Percentiles rank a stretch among this genome's conserved stretches.
These are phyloP conservation scores for Lophotis ruficrista DNA, from an alignment of 2,113 vertebrate genomes.

Conservation along the genomic window DNA sequence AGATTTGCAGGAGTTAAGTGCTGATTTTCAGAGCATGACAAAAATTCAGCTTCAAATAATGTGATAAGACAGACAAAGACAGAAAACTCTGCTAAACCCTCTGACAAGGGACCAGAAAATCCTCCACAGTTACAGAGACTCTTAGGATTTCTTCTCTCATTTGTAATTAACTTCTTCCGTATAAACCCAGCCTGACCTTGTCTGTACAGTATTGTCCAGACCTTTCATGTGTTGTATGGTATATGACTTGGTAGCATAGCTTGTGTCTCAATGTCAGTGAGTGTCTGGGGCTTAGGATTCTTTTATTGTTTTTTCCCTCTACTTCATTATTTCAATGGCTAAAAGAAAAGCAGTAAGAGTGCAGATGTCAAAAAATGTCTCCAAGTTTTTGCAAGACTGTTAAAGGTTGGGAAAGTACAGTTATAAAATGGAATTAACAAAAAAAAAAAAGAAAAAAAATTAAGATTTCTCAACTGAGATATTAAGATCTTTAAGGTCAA, in stretches of 20 bases:
- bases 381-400: background rate
- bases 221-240: conserved; percentile 20
- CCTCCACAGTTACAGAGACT: conserved; percentile 6
- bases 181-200: conserved; percentile 34
- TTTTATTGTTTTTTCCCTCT: background rate
- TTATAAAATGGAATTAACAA: background rate
- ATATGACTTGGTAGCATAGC: background rate
- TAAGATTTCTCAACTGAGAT: background rate
- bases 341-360: background rate
- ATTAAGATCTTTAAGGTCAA: background rate
- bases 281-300: background rate
- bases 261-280: background rate
- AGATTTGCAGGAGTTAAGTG: background rate
- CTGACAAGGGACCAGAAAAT: conserved; percentile 42
- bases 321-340: background rate
- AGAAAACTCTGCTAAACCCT: conserved; percentile 35
- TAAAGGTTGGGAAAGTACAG: background rate
- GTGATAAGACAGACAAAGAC: conserved; percentile 25
- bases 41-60: conserved; percentile 28
- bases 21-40: conserved; percentile 25
- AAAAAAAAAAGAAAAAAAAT: background rate
- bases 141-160: conserved; percentile 23
- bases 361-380: background rate
- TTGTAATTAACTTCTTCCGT: conserved; percentile 54
- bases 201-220: background rate